phyloP scores from a whole-genome alignment of 2,113 vertebrate species.

The Onychorhynchus coronatus region DNA sequence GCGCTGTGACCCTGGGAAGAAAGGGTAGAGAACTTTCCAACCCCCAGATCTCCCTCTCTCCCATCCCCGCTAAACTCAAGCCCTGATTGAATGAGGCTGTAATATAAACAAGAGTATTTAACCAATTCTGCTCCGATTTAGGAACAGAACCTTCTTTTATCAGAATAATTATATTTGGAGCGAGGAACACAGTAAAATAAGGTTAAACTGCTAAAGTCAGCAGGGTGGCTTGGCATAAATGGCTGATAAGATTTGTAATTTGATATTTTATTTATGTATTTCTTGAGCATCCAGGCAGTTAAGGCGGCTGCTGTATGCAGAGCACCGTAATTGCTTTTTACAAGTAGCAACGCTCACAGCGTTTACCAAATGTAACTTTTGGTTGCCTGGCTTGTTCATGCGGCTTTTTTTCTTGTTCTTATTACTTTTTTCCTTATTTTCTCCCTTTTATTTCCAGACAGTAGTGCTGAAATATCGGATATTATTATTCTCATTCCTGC shows the following conservation, averaged over 20 bases:
- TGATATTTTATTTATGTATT: conserved; percentile 64
- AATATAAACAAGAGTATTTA: conserved; percentile 60
- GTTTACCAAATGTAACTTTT: conserved; percentile 65
- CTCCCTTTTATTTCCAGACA: conserved; percentile 35
- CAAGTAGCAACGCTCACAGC: conserved; percentile 31
- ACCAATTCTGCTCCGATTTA: conserved; percentile 36
- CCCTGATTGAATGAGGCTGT: conserved; percentile 13
- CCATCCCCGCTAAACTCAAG: not conserved
- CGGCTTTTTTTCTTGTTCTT: not conserved
- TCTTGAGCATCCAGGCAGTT: conserved; percentile 54
- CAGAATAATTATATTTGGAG: conserved; percentile 45
- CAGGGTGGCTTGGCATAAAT: conserved; percentile 42
- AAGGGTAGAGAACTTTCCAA: conserved; percentile 15
- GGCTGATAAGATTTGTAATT: conserved; percentile 54
- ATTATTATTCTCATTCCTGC: conserved; percentile 72
- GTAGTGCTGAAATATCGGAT: conserved; percentile 62
- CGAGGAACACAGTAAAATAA: conserved; percentile 34
- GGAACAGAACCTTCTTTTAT: conserved; percentile 38
- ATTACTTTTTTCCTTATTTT: not conserved
- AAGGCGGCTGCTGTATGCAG: conserved; percentile 33
- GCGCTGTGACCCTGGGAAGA: not conserved
- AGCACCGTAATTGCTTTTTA: conserved; percentile 65
- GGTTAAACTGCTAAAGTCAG: conserved; percentile 22
- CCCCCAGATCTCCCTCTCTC: not conserved
- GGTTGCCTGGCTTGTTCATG: conserved; percentile 22